phyloP scores from a whole-genome alignment of 2,797 vertebrate genomes.

The Tokudaia muenninki region DNA sequence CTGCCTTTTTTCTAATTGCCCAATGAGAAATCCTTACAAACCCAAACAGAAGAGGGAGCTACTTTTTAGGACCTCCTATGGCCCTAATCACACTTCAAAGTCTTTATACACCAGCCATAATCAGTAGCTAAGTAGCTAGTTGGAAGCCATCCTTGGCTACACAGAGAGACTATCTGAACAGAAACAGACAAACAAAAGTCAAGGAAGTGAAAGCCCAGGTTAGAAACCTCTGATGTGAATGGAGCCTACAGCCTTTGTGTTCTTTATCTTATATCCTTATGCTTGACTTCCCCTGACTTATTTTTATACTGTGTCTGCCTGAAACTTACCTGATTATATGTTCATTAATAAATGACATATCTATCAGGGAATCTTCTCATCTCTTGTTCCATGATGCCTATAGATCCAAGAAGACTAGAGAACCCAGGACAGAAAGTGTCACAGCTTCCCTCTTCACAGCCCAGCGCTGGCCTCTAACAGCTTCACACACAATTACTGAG shows the following conservation, averaged over 20 bases:
- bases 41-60: too few relatives aligned
- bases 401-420: neutral
- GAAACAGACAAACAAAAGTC: neutral
- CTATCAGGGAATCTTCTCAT: neutral
- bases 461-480: too few relatives aligned
- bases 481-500: neutral
- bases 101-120: neutral
- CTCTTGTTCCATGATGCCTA: neutral
- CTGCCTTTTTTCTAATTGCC: neutral
- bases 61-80: accelerated
- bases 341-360: neutral
- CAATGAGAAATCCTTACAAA: neutral
- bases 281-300: neutral
- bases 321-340: neutral
- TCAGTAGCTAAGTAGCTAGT: neutral
- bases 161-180: neutral
- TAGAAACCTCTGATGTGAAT: neutral
- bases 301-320: neutral
- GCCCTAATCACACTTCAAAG: accelerated
- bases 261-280: neutral
- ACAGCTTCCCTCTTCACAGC: neutral
- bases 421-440: neutral
- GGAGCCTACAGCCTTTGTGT: neutral
- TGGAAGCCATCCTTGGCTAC: neutral
- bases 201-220: neutral